Evolutionary conservation across 2,113 vertebrate genomes (phyloP), one percentile per base, ranked within the genome.

Genomic region (Haliaeetus leucogaster): DNA sequence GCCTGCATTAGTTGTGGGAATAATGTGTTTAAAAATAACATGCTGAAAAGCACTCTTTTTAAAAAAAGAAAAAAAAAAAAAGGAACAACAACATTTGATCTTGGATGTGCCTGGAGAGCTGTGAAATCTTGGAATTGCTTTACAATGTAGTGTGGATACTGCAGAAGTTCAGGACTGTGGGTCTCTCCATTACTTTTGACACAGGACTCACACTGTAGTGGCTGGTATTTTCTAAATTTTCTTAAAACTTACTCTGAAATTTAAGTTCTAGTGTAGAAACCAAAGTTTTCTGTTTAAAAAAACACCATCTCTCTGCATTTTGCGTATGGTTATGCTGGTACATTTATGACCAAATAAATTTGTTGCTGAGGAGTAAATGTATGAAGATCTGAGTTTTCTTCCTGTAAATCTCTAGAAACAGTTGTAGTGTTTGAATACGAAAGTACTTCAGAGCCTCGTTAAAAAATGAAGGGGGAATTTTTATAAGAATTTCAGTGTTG

Each of bases 41-140:
- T 82, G 63, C 43, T 72, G 58, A 95, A 97, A 92, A 76, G 47
- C 62, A 56, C n/a, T 83, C 74, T 59, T 71, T 87, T 95, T 80
- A 50, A 92, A 97, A 97, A 86, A 71, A 10, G 12, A 13, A 12
- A 50, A 67, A 89, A 77, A 89, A 77, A 58, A 79, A 62, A 42
- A 13, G 34, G 22, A 50, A 72, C 73, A 77, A 63, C 76, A 58
- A 62, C 66, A 79, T 40, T 90, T 93, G 65, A 47, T 92, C 27
- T 4, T 86, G 76, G 67, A 79, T 88, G 68, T 93, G 77, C 86
- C 74, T 96, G 88, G 58, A 85, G 87, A 97, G 23, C 15, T 93
- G 77, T 95, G 88, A 90, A 80, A 68, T 97, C 79, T 91, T 94
- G 45, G 59, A 93, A 95, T 72, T 92, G 42, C 66, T 91, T 93